A percentile compares a stretch with the other conserved stretches of the same genome.
phyloP scores from a whole-genome alignment of 2,888 invertebrate species.

The Seira ritae region DNA sequence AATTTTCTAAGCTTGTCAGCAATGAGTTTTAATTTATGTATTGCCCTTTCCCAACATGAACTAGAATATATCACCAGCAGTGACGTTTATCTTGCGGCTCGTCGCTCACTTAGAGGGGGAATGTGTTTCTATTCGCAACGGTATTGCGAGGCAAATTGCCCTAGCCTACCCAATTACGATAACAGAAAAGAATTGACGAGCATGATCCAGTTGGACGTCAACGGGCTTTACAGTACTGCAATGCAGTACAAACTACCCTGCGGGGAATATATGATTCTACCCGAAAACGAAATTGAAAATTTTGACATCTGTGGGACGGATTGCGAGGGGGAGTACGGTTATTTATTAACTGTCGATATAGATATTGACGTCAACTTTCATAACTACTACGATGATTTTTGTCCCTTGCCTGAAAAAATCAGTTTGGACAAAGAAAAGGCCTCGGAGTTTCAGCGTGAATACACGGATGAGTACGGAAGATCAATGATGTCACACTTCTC shows the following conservation, averaged over 20 bases:
- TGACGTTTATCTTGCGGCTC: neutral
- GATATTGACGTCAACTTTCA: neutral
- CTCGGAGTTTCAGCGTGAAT: neutral
- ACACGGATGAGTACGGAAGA: neutral
- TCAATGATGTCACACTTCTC: neutral
- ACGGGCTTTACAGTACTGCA: neutral
- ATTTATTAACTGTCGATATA: neutral
- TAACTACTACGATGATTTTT: neutral
- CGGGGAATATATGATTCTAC: neutral
- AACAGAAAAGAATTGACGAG: neutral
- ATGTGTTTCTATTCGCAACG: neutral
- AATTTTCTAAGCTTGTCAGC: neutral
- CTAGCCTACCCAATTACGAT: neutral
- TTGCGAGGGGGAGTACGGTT: neutral
- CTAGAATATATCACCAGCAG: neutral
- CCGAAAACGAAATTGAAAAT: neutral
- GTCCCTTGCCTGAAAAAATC: slow-evolving; percentile 4
- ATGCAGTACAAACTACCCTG: neutral
- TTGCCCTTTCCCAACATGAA: neutral
- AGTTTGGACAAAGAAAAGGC: neutral
- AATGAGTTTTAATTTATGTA: neutral
- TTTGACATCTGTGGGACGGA: neutral
- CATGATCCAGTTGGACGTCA: slow-evolving; percentile 19
- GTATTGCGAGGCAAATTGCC: neutral
- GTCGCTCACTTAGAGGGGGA: neutral